Evolutionary conservation across 2,888 invertebrate genomes (phyloP).

Genomic region (Meloe dianella): DNA sequence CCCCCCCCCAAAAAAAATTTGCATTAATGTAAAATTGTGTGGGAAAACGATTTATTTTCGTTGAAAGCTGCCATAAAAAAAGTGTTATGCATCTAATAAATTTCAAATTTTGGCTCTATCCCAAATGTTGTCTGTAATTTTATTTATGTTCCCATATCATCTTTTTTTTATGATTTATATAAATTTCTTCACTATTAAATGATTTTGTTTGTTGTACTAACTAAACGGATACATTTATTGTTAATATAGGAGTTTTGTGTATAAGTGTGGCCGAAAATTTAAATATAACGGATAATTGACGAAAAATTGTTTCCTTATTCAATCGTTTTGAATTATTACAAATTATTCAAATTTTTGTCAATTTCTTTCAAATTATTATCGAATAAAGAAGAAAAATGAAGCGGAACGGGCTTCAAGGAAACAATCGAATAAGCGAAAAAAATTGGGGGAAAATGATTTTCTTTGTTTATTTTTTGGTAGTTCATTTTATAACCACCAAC

Average conservation of each 20-base stretch:
- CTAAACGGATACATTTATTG: neutral
- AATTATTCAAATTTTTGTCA: constrained; percentile 7
- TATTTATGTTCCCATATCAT: constrained; percentile 22
- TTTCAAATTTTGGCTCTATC: constrained; percentile 29
- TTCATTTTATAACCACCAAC: neutral
- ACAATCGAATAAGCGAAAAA: neutral
- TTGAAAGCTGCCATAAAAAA: constrained; percentile 32
- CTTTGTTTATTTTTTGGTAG: neutral
- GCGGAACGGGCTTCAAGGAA: neutral
- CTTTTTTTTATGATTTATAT: constrained; percentile 5
- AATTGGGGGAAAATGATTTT: neutral
- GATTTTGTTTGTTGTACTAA: neutral
- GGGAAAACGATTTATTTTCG: constrained; percentile 30
- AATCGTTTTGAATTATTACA: neutral
- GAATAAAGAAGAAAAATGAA: neutral
- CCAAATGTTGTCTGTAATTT: constrained; percentile 31
- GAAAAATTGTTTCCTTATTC: neutral
- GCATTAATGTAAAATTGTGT: constrained; percentile 19
- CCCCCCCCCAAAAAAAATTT: constrained; percentile 1
- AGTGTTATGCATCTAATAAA: constrained; percentile 33
- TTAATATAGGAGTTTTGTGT: neutral
- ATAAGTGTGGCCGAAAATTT: too few relatives aligned
- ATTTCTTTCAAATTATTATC: neutral
- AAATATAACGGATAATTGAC: too few relatives aligned
- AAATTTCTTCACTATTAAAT: neutral